Base-by-base conservation (phyloP, 92 coral and sea anemone species). In the Micromussa lordhowensis region DNA sequence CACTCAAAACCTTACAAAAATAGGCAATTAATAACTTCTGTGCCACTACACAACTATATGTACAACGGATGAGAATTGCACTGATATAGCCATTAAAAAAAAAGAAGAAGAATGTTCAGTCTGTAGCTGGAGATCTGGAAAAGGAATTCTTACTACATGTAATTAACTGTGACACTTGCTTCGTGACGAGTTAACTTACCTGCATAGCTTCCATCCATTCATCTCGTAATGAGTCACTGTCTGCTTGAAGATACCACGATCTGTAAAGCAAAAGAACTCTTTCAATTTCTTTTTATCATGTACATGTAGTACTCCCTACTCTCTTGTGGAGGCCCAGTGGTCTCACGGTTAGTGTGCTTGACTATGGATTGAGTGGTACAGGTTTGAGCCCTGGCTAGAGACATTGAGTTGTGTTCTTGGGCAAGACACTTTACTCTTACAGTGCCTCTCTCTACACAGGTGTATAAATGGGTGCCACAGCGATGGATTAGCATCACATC, bases 161-260 rank as follows among this genome's bases (percentile, higher is more conserved):
- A 40, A 10, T 40, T 40, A 40, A 40, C 48, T 44, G 51, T 44
- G 51, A 44, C 51, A 44, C 22, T 55, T 55, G 61, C 61, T 16
- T 55, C 16, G 5, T 16, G 32, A 26, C 3, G 3, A 26, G 34
- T 66, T 26, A 17, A 82, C 89, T 34, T 51, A 98, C 99, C 98
- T 98, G 96, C 95, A 98, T 92, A 35, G 99, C 96, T 55, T 90
- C 92, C 75, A 96, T 95, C 99, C 99, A 98, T 81, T 94, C 96
- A 71, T 92, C 89, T 49, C 95, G 85, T 3, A 98, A 86, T 54
- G 87, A 80, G 24, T 93, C 94, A 2, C 94, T 95, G 82, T 98
- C 99, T 61, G 99, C 99, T 84, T 98, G 99, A 49, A 98, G 88
- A 77, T 88, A 90, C 92, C 96, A 96, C 34, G 96, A 80, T 84